A percentile compares a stretch with the other conserved stretches of the same genome.
These are phyloP conservation scores for Cuniculus paca DNA, from an alignment of 2,797 vertebrate genomes.

Conservation along the genomic window DNA sequence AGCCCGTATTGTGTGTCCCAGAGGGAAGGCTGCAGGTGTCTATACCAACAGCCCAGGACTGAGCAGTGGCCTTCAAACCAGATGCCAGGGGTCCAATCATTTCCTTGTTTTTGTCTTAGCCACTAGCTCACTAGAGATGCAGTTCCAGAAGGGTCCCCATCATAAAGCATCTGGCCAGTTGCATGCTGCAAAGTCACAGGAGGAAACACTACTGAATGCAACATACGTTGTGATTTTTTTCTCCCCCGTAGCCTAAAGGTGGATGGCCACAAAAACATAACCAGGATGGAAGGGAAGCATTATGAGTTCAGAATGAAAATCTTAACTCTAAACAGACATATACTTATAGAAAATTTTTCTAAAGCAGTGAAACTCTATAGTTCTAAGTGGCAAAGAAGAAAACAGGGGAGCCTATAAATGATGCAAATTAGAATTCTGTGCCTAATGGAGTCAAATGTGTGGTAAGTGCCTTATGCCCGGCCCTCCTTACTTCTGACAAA, in stretches of 20 bases:
- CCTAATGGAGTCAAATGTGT: background rate
- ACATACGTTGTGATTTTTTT: background rate
- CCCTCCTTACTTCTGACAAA: background rate
- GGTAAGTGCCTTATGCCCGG: background rate
- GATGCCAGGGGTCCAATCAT: background rate
- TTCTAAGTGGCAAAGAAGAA: background rate
- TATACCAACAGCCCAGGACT: background rate
- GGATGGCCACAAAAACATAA: background rate
- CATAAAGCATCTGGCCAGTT: background rate
- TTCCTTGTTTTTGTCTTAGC: background rate
- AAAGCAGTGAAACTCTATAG: background rate
- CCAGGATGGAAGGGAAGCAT: background rate
- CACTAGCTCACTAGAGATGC: background rate
- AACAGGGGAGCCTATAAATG: background rate
- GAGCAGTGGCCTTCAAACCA: background rate
- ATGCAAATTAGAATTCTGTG: background rate
- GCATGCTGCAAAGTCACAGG: background rate
- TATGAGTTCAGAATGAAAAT: constrained; percentile 49
- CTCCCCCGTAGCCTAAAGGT: background rate
- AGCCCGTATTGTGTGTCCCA: background rate
- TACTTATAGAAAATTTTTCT: background rate
- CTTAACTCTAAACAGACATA: background rate
- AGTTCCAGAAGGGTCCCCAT: background rate
- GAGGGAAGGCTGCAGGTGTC: background rate
- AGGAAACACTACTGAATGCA: background rate